Base-by-base conservation (phyloP, 2,888 invertebrate genomes). In the Patella ulyssiponensis region DNA sequence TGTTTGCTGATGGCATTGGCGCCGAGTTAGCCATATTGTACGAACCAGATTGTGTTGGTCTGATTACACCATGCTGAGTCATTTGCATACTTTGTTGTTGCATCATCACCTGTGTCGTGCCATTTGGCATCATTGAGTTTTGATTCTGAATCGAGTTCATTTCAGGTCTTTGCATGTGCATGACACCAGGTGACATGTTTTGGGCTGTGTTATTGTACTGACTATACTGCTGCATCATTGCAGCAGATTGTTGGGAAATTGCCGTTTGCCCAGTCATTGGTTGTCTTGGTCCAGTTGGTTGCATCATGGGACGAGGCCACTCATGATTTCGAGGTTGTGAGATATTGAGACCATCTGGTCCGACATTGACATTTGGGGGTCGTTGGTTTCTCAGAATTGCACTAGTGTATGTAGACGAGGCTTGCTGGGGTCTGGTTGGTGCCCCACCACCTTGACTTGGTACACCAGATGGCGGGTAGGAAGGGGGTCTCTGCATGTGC, bases 281-380 rank as follows among this genome's bases (percentile, higher is more conserved):
- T 12, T 11, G 64, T 64, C 64, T 64, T 64, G 20, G 64, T 64
- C 64, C 64, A 27, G 77, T 80, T 33, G 82, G 81, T 44, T 44
- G 44, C 80, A 91, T 89, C 93, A 95, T 95, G 15, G 80, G 85
- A n/a, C 88, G 86, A 33, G 87, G 84, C 92, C 93, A 93, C 56
- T 93, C 93, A 54, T 91, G 90, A 70, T 92, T 91, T 75, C 94
- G 93, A 15, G 89, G 88, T 79, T 91, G 90, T 33, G 91, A 89
- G 70, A 91, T 91, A 82, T 91, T 92, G 73, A 93, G 88, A 58
- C 93, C 92, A 79, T 93, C 93, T 9, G 93, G 93, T 58, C 93
- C 93, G 53, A 94, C 93, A 82, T 93, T 93, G n/a, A 94, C 93
- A 90, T 94, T 94, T 23, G 94, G 94, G 83, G 93, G 93, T 89